Base-by-base conservation (phyloP, 2,113 vertebrate genomes). In the Rhineura floridana region DNA sequence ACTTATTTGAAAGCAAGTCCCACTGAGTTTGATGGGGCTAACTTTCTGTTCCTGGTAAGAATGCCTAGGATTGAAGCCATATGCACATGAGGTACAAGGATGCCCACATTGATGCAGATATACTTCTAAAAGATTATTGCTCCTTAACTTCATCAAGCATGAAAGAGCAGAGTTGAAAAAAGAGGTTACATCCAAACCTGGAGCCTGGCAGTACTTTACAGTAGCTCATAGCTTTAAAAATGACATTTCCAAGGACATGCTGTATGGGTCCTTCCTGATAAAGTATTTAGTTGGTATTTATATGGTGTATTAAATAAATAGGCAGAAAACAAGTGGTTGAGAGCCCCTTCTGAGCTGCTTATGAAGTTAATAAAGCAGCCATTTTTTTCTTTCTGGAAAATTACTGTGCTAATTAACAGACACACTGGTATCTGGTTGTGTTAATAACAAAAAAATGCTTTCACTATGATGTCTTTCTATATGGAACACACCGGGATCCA, bases 141-240 rank as follows among this genome's bases (percentile, higher is more conserved):
- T 89, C 89, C 92, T 80, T 93, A 90, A 94, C 94, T 95, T 92
- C 91, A 90, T 92, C 92, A 82, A 63, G 90, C n/a, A 88, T 69
- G 50, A 90, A 94, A 92, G 91, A 93, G 94, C 94, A 89, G 87
- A 91, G 84, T 69, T 92, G 25, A 85, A 87, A 75, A 84, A 69
- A 65, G 21, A 39, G n/a, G 9, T n/a, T 44, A 85, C 25, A 86
- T 93, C 91, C 95, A 94, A 94, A 85, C 91, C 91, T 93, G 92
- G 95, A 96, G 94, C 94, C 89, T 50, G 86, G 72, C 91, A 89
- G 63, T 92, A 92, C 91, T 96, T 94, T 96, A 95, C 94, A 95
- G 39, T 93, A 94, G 96, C 93, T 97, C 95, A 97, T 63, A 84
- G 95, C 94, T 93, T 96, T 96, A 94, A 91, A 93, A 92, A 97